Conservation (phyloP, 1,140 invertebrate genomes). For the Drepana arcuata region DNA sequence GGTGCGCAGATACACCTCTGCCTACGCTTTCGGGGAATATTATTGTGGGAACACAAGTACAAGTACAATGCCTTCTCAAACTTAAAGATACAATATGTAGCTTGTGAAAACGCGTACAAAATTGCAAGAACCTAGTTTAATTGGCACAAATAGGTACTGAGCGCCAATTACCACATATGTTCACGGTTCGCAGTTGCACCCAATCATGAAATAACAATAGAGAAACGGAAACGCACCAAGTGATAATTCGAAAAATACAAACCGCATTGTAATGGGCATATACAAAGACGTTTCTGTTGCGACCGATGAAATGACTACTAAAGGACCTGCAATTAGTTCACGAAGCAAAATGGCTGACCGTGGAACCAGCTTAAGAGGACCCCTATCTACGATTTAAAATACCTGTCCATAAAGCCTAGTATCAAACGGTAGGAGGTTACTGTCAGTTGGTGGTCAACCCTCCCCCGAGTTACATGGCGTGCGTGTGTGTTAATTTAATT, state of each 20-base stretch:
- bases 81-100: neutral
- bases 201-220: slow-evolving; percentile 51
- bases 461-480: slow-evolving; percentile 36
- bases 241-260: slow-evolving; percentile 69
- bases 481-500: slow-evolving; percentile 69
- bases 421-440: slow-evolving; percentile 15
- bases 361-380: slow-evolving; percentile 17
- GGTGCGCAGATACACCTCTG: too few relatives aligned
- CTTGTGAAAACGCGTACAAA: neutral
- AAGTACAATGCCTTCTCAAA: too few relatives aligned
- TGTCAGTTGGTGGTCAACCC: slow-evolving; percentile 21
- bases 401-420: slow-evolving; percentile 8
- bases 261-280: slow-evolving; percentile 58
- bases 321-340: slow-evolving; percentile 53
- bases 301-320: slow-evolving; percentile 54
- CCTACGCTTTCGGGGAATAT: too few relatives aligned
- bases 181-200: slow-evolving; percentile 14
- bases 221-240: slow-evolving; percentile 52
- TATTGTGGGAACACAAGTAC: too few relatives aligned
- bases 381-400: neutral
- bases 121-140: neutral
- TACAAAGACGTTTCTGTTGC: slow-evolving; percentile 42
- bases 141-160: neutral
- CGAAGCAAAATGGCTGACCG: slow-evolving; percentile 59
- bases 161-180: slow-evolving; percentile 10